Evolutionary conservation across 2,888 invertebrate genomes (phyloP).

Genomic region (Unio pictorum): DNA sequence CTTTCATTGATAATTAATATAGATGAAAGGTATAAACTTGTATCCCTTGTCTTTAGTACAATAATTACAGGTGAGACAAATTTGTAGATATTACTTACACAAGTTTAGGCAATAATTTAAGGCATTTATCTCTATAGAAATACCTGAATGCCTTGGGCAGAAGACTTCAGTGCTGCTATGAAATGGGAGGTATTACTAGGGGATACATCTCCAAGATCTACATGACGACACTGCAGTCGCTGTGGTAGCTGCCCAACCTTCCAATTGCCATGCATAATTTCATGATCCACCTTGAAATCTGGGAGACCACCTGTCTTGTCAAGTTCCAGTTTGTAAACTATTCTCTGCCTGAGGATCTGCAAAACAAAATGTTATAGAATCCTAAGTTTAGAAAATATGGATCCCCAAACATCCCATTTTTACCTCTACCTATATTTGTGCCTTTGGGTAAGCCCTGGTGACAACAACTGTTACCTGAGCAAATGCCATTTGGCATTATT

Average conservation of each 20-base stretch:
- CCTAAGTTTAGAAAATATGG: background rate
- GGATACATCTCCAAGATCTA: constrained; percentile 52
- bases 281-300: constrained; percentile 72
- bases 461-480: too few relatives aligned
- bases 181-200: constrained; percentile 44
- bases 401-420: too few relatives aligned
- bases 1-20: too few relatives aligned
- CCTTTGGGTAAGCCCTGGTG: too few relatives aligned
- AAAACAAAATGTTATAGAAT: constrained; percentile 4
- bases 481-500: too few relatives aligned
- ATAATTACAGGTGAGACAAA: too few relatives aligned
- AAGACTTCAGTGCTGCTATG: constrained; percentile 33
- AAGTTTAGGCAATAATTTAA: too few relatives aligned
- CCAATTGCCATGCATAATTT: constrained; percentile 75
- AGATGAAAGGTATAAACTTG: too few relatives aligned
- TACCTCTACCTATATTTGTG: too few relatives aligned
- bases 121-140: background rate
- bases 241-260: constrained; percentile 72
- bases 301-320: constrained; percentile 63
- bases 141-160: constrained; percentile 50
- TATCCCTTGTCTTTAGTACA: too few relatives aligned
- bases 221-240: constrained; percentile 64
- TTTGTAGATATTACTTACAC: too few relatives aligned
- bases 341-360: constrained; percentile 28
- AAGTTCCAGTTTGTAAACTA: constrained; percentile 24